Conservation (phyloP, 2,888 invertebrate genomes). For the Hermaeophaga mercurialis region DNA sequence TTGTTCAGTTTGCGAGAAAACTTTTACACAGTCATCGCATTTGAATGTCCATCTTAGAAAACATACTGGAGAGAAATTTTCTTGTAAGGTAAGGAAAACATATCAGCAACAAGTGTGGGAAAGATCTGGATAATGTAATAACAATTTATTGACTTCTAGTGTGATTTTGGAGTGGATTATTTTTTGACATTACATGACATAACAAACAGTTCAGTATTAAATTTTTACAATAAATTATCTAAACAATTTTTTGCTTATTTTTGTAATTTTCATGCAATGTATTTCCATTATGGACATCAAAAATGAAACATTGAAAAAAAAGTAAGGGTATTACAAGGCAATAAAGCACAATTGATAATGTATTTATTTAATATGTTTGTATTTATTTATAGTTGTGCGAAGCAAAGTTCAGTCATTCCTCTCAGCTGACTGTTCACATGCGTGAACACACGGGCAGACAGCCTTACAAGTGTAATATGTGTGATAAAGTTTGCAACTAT, state of each 20-base stretch:
- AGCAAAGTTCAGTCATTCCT: slow-evolving; percentile 54
- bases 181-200: too few species aligned
- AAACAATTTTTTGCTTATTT: too few species aligned
- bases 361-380: background rate
- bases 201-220: too few species aligned
- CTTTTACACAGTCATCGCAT: slow-evolving; percentile 67
- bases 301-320: too few species aligned
- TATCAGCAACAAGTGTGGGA: too few species aligned
- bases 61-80: slow-evolving; percentile 62
- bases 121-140: too few species aligned
- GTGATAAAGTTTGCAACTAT: slow-evolving; percentile 54
- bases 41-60: slow-evolving; percentile 63
- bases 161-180: too few species aligned
- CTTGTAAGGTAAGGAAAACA: slow-evolving; percentile 42
- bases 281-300: too few species aligned
- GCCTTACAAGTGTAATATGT: slow-evolving; percentile 53
- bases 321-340: too few species aligned
- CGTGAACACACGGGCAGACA: slow-evolving; percentile 56
- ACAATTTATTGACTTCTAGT: too few species aligned
- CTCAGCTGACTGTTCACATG: slow-evolving; percentile 55
- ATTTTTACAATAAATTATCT: too few species aligned
- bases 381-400: slow-evolving; percentile 42
- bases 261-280: too few species aligned
- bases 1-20: slow-evolving; percentile 63
- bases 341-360: background rate